Base-by-base conservation (phyloP, 2,113 vertebrate species). In the Penelope pileata region DNA sequence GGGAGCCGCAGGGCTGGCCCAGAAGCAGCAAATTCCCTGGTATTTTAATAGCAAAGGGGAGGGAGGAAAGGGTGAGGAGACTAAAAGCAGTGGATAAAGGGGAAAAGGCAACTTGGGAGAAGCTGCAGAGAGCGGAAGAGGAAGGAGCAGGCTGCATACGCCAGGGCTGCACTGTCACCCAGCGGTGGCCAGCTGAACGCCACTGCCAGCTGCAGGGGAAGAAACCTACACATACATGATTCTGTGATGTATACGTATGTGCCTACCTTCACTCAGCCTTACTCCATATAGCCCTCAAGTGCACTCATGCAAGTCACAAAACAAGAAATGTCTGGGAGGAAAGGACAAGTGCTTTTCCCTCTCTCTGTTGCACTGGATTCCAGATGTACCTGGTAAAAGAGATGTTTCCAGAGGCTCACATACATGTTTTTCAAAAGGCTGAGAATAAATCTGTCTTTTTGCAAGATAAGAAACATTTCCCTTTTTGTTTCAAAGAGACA, bases 141-240 rank as follows among this genome's bases (percentile, higher is more conserved):
- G 89, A 83, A 10, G 68, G 24, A 18, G 64, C n/a, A 21, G 62
- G 42, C 54, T 10, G 67, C 24, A 7, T 59, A 29, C 10, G 27
- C 12, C 80, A 90, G 75, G 86, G 76, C 96, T 90, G 91, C 84
- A 97, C 91, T 97, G 97, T 81, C 98, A 97, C 97, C 98, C 97
- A 95, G 97, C 95, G 97, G 92, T 74, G 10, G 16, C 19, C 30
- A 34, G 36, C 16, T 34, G 14, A 48, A 45, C 34, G 15, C 66
- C 66, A 34, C 45, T 16, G 38, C 60, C 36, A 40, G 30, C 34
- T 40, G 60, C 36, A 40, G 60, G 38, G 38, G 30, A 58, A 23
- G n/a, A n/a, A 21, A 58, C n/a, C n/a, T 34, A 11, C 16, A 18
- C 36, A 11, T 18, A 40, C n/a, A n/a, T n/a, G n/a, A n/a, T n/a